Evolutionary conservation across 2,113 vertebrate genomes (phyloP).

Genomic region (Chaetura pelagica): DNA sequence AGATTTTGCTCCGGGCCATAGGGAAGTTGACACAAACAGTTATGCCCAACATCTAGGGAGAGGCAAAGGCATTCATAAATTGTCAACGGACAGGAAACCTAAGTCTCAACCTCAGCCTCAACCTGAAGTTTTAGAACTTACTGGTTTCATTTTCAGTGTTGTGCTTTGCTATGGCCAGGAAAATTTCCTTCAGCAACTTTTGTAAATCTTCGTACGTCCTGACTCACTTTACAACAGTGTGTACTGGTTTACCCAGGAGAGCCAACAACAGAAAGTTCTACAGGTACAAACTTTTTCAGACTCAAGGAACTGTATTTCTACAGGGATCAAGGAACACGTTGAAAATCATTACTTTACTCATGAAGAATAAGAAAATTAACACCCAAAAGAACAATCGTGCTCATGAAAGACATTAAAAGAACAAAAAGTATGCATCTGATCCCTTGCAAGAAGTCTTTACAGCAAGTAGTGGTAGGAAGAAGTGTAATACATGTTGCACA

Average conservation of each 20-base stretch:
- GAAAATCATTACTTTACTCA: neutral
- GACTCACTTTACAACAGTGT: neutral
- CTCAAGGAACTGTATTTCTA: neutral
- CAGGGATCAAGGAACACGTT: neutral
- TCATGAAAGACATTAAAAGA: neutral
- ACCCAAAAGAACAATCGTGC: neutral
- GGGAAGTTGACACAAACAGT: conserved; percentile 36
- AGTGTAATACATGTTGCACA: fast-evolving
- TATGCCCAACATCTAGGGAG: conserved; percentile 12
- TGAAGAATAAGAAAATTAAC: neutral
- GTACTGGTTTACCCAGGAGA: neutral
- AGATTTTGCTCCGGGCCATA: neutral
- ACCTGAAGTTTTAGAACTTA: conserved; percentile 1
- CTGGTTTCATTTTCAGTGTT: neutral
- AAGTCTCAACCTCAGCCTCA: neutral
- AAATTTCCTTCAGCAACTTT: neutral
- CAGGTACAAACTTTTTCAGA: neutral
- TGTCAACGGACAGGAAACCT: conserved; percentile 5
- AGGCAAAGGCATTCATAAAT: conserved; percentile 38
- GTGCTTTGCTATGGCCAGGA: neutral
- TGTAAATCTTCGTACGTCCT: neutral
- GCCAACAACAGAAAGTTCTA: neutral
- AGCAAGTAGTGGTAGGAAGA: neutral
- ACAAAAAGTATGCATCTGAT: neutral
- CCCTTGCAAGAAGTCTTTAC: neutral